Base-by-base conservation (phyloP, 2,113 vertebrate genomes). In the Chaenocephalus aceratus region DNA sequence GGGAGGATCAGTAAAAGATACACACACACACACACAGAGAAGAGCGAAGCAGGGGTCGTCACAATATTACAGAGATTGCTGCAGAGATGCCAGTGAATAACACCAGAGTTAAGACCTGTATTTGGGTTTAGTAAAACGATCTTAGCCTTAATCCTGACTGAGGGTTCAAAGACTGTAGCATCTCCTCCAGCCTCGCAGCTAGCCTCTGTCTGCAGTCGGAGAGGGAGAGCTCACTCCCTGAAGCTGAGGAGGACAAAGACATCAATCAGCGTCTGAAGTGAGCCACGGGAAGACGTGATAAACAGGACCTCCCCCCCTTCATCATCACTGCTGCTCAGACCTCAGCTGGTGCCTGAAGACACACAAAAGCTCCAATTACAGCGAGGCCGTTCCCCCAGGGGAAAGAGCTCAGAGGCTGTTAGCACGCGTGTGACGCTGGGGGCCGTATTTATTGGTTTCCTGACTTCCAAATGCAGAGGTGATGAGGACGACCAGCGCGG, bases 321-420 rank as follows among this genome's bases (percentile, higher is more conserved):
- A 80, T 83, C 83, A 79, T 86, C 68, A 59, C 61, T 72, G 45
- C 64, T 14, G 49, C 54, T 75, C 75, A 79, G 88, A 82, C 87
- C 92, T 91, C 93, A 95, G 90, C 93, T 94, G 93, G 89, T 80
- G 13, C 67, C 58, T 15, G 18, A 44, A 51, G 80, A 83, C 76
- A 18, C 74, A 89, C 83, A 94, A 92, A 90, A 84, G 88, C 85
- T 82, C 72, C 88, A 93, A 93, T 95, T 93, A 94, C 88, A 90
- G 14, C 18, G 72, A 67, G 48, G 16, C 66, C 8, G 14, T 71
- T 71, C 77, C 61, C 85, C 58, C 5, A 66, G 85, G 75, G 26
- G 48, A 4, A 44, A 18, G 0, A 76, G 34, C 87, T 85, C 87
- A 0, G 1, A 75, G 85, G 88, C 77, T 65, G 77, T 94, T 92